Base-by-base conservation (phyloP, 53 echinoderm and acorn worm genomes). In the Stichopus horrens region DNA sequence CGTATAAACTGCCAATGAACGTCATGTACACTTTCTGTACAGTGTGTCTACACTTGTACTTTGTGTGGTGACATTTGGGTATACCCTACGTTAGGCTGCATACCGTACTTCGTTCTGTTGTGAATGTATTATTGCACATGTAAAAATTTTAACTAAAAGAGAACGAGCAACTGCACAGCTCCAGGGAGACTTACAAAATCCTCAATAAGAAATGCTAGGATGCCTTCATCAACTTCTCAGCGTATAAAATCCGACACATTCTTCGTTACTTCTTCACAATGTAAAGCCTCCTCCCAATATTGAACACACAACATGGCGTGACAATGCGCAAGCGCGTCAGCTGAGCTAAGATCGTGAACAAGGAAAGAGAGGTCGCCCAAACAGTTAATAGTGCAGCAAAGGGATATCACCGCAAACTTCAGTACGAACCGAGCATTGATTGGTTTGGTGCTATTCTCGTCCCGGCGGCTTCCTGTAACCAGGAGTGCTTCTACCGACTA, bases 231-330 rank as follows among this genome's bases (percentile, higher is more conserved):
- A 5, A 8, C 9, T 51, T 14, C 55, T 13, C 55, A 52, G 79
- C 52, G 55, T 18, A 53, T 79, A 79, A 79, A 79, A 16, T 79
- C 75, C 7, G 51, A 79, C 8, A 53, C 55, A 79, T 55, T 79
- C 79, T 55, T 54, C 79, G 53, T 53, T 52, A 53, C 54, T 19
- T 55, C 20, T 53, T 55, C 5, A 55, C 9, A 54, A n/a, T 53
- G 54, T 23, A 10, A 79, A n/a, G 79, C 79, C 79, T 79, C 79
- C 79, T 79, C 79, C 79, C 79, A 54, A 53, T 37, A 37, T 37
- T 79, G 79, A 79, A 79, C 75, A 76, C 76, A 79, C 90, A 90
- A 90, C 79, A 90, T 90, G 90, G 90, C 90, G 86, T 79, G 53
- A 67, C 86, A 71, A 22, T 90, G 86, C 90, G 90, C 90, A 90